Conservation (phyloP, 2,113 vertebrate genomes). For the Rhabdornis inornatus region DNA sequence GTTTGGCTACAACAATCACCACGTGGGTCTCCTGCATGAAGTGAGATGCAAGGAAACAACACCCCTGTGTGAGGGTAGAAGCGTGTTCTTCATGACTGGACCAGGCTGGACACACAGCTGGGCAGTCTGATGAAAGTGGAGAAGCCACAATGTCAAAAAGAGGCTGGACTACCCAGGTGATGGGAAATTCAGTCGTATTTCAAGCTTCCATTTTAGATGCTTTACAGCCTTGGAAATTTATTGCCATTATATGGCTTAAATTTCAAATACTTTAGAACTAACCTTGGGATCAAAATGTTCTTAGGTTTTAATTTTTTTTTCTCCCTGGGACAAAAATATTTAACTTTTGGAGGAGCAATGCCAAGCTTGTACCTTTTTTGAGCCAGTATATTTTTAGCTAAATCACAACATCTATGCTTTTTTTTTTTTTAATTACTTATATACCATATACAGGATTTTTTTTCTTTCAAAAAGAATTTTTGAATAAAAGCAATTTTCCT, state of each 20-base stretch:
- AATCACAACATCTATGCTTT: background rate
- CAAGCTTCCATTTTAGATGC: background rate
- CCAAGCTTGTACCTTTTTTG: background rate
- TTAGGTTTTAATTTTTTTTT: background rate
- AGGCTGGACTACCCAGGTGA: background rate
- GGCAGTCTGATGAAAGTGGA: background rate
- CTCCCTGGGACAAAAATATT: background rate
- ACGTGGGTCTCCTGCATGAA: background rate
- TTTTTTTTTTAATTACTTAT: background rate
- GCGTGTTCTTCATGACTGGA: background rate
- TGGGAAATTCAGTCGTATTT: background rate
- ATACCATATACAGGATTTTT: background rate
- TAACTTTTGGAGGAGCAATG: background rate
- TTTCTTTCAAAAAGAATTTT: background rate
- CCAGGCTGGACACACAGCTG: background rate
- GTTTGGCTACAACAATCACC: background rate
- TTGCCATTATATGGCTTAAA: background rate
- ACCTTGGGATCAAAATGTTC: constrained; percentile 26
- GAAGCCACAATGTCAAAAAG: background rate
- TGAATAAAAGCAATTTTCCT: background rate
- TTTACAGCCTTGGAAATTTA: background rate
- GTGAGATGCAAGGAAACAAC: background rate
- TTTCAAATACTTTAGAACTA: background rate
- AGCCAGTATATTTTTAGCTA: background rate
- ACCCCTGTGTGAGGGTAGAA: background rate